These are phyloP conservation scores for Dromas ardeola DNA, from an alignment of 2,113 vertebrate genomes.

Conservation along the genomic window DNA sequence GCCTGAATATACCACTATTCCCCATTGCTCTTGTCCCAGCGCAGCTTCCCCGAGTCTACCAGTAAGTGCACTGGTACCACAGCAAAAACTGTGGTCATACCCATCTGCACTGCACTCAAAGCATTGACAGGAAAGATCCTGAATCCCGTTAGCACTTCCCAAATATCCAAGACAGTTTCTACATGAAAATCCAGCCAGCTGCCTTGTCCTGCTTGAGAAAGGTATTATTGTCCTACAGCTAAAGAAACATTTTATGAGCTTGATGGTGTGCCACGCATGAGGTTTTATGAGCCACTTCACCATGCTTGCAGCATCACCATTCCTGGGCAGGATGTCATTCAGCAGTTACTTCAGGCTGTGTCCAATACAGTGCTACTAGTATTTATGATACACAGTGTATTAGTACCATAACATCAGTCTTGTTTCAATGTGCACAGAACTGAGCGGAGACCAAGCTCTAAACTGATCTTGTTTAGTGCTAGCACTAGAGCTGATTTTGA, in stretches of 20 bases:
- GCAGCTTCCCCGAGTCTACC: neutral
- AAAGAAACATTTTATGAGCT: neutral
- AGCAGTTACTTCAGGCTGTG: neutral
- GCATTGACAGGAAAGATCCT: neutral
- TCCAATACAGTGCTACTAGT: neutral
- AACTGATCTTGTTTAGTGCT: neutral
- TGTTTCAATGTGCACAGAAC: neutral
- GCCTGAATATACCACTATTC: neutral
- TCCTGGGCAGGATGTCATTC: neutral
- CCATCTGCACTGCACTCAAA: neutral
- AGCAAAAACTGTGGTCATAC: neutral
- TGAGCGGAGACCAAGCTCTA: neutral
- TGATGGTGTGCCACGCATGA: neutral
- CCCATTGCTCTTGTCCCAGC: neutral
- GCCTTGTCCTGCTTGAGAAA: neutral
- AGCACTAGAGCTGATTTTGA: accelerated
- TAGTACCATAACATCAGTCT: neutral
- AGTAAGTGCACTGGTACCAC: neutral
- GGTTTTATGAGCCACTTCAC: neutral
- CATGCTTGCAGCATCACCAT: neutral
- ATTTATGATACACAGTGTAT: neutral
- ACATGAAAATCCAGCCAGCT: neutral
- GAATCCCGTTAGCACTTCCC: neutral
- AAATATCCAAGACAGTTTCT: neutral
- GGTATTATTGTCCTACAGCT: neutral